phyloP scores from a whole-genome alignment of 1,140 invertebrate species.

The Probaryconus sp. region DNA sequence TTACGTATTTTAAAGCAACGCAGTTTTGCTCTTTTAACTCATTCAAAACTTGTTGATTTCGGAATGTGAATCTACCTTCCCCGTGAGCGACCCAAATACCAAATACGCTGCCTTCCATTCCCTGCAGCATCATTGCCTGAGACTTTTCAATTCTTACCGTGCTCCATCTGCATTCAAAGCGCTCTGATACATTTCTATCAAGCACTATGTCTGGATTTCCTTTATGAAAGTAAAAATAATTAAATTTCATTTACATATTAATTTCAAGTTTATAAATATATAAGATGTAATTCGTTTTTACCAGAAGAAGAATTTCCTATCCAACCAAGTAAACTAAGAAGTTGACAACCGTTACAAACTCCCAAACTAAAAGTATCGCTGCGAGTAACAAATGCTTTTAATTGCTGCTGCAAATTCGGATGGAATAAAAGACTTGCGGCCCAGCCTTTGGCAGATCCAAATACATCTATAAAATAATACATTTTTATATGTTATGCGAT shows the following conservation, averaged over 20 bases:
- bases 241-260: conserved; percentile 21
- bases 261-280: no score
- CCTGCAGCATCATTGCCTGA: conserved; percentile 90
- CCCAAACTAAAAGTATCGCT: conserved; percentile 95
- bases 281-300: no score
- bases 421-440: conserved; percentile 92
- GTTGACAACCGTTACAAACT: conserved; percentile 98
- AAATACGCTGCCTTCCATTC: conserved; percentile 89
- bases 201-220: conserved; percentile 84
- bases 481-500: no score
- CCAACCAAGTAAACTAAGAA: conserved; percentile 93
- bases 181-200: conserved; percentile 91
- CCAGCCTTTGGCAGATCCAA: conserved; percentile 99
- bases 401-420: conserved; percentile 79
- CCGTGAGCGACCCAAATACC: conserved; percentile 99
- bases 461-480: conserved; percentile 90
- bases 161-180: conserved; percentile 95
- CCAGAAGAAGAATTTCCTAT: conserved; percentile 78
- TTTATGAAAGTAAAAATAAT: conserved; percentile 17
- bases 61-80: conserved; percentile 89
- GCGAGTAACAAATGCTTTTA: conserved; percentile 85
- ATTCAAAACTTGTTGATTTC: conserved; percentile 78
- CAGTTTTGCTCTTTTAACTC: conserved; percentile 82
- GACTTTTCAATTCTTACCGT: conserved; percentile 87
- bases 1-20: conserved; percentile 89